These are phyloP conservation scores for Oceanodroma tethys DNA, from an alignment of 2,113 vertebrate species.

Conservation along the genomic window DNA sequence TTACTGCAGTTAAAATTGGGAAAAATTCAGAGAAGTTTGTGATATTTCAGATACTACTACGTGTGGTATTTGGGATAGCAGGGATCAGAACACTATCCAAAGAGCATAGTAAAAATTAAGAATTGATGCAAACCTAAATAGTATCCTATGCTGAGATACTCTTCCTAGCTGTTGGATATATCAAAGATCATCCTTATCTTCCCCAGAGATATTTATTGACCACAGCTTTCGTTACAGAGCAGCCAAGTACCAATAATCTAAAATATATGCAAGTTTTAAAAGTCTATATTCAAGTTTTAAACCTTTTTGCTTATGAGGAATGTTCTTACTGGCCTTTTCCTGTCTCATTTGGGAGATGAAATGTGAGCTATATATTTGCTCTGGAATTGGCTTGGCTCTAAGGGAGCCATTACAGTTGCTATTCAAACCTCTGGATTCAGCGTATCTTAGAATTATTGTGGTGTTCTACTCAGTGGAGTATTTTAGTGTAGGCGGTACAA, in stretches of 20 bases:
- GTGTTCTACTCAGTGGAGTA: background rate
- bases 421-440: conserved; percentile 49
- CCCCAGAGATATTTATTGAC: conserved; percentile 45
- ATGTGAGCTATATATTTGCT: conserved; percentile 25
- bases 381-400: conserved; percentile 36
- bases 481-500: background rate
- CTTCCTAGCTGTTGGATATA: background rate
- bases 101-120: background rate
- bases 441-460: background rate
- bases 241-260: conserved; percentile 45
- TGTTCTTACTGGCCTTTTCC: conserved; percentile 58
- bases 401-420: conserved; percentile 49
- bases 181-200: background rate
- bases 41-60: background rate
- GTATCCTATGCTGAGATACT: background rate
- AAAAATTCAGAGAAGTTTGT: background rate
- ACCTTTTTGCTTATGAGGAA: conserved; percentile 56
- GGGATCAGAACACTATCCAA: background rate
- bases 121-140: background rate
- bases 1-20: background rate
- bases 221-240: conserved; percentile 40
- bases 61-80: background rate
- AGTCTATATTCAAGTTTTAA: conserved; percentile 60
- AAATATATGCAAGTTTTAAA: conserved; percentile 60
- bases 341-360: conserved; percentile 68